Evolutionary conservation across 2,113 vertebrate species (phyloP), one percentile per base, ranked within the genome.

Genomic region (Psettodes erumei): DNA sequence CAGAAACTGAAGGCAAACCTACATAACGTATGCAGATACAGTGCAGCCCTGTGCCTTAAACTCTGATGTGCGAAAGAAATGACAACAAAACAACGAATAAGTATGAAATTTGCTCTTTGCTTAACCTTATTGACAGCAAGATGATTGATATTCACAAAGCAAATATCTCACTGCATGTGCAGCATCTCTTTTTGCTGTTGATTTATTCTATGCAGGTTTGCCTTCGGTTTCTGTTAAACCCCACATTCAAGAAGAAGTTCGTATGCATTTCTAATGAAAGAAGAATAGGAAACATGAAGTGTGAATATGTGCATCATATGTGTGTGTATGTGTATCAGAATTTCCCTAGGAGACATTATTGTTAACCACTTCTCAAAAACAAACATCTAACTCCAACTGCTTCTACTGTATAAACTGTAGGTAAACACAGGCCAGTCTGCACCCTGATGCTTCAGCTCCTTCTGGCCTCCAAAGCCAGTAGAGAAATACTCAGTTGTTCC

Each of bases 401-500:
- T 40, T 40, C 30, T 27, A 25, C 11, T 27, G 23, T 38, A 33
- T 60, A 33, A 64, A 54, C 45, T 51, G 0, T 12, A 19, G 30
- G 30, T 18, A 38, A 32, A 3, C 38, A 56, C 28, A 60, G 50
- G 65, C 2, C 56, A 23, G 35, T 59, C 53, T 71, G 63, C 30
- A 60, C 9, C 28, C 35, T 10, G 16, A 32, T 64, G 53, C 45
- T 82, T 66, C 61, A 42, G 45, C 56, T 78, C 51, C 53, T 61
- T 64, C 56, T 54, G 62, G 61, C 65, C 53, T 80, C 48, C 25
- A 53, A 25, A 72, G n/a, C 53, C 12, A 54, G 28, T 1, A 47
- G 1, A 74, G 42, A 78, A 76, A 74, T 16, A 74, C 53, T 84
- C 53, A 80, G 48, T 80, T 81, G 53, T 85, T 86, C 70, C 81